Percentiles rank a stretch among this genome's conserved stretches.
Conservation (phyloP, 2,797 vertebrate genomes). For the Manis javanica region DNA sequence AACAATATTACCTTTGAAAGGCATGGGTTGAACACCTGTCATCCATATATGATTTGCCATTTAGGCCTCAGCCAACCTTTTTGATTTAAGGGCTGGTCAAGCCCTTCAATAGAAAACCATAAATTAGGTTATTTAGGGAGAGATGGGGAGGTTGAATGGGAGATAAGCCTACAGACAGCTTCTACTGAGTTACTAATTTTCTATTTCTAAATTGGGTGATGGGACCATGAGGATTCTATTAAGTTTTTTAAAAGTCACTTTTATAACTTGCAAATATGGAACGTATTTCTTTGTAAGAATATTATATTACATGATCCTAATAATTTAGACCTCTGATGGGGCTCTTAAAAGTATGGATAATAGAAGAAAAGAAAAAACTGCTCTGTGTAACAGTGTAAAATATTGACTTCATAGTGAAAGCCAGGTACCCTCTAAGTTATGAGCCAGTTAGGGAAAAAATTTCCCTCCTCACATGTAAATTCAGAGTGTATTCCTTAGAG, state of each 20-base stretch:
- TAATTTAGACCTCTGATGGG: not conserved
- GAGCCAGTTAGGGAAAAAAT: not conserved
- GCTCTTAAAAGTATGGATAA: not conserved
- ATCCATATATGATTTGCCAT: not conserved
- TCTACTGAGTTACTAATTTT: not conserved
- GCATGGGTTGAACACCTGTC: not conserved
- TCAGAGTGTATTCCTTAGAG: not conserved
- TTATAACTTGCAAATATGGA: not conserved
- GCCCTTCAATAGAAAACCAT: not conserved
- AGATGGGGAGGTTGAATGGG: not conserved
- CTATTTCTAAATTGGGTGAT: not conserved
- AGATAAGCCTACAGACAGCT: not conserved
- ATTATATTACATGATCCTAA: not conserved
- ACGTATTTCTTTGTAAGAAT: no score
- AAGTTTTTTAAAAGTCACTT: not conserved
- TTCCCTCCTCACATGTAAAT: not conserved
- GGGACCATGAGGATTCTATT: not conserved
- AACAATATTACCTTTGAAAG: slow-evolving; percentile 41
- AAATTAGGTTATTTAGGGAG: not conserved
- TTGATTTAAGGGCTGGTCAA: not conserved
- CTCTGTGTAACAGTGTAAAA: not conserved
- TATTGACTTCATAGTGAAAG: not conserved
- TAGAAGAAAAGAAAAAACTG: not conserved
- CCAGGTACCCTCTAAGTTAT: not conserved
- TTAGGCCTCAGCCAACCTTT: not conserved